Conservation (phyloP, 2,797 vertebrate species). For the Anas flavirostris region DNA sequence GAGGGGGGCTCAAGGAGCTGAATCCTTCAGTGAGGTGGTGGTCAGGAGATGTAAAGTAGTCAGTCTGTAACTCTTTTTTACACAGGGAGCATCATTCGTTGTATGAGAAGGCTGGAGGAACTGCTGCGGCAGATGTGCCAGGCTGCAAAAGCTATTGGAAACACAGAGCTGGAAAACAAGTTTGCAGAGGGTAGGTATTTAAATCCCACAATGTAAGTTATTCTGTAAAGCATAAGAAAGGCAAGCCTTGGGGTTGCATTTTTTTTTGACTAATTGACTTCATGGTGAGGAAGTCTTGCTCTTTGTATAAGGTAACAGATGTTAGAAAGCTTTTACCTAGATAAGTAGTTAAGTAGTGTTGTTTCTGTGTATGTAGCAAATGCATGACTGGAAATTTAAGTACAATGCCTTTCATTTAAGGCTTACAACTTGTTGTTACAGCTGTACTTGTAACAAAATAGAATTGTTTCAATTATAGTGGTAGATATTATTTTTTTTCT, state of each 20-base stretch:
- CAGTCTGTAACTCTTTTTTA: background rate
- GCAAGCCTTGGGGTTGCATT: background rate
- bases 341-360: background rate
- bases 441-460: background rate
- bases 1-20: background rate
- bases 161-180: constrained; percentile 97
- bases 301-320: background rate
- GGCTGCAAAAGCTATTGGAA: constrained; percentile 97
- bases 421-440: background rate
- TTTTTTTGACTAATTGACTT: background rate
- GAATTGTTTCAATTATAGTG: background rate
- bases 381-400: background rate
- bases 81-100: constrained; percentile 86
- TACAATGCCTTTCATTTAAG: background rate
- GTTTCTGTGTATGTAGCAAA: background rate
- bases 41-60: background rate
- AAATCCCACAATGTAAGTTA: background rate
- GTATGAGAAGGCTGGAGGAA: constrained; percentile 96
- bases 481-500: background rate
- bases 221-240: background rate
- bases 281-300: background rate
- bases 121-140: constrained; percentile 97
- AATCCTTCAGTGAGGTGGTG: background rate
- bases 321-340: background rate
- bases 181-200: constrained; percentile 87